These are phyloP conservation scores for Lithosia quadra DNA, from an alignment of 2,888 invertebrate species.

Conservation along the genomic window DNA sequence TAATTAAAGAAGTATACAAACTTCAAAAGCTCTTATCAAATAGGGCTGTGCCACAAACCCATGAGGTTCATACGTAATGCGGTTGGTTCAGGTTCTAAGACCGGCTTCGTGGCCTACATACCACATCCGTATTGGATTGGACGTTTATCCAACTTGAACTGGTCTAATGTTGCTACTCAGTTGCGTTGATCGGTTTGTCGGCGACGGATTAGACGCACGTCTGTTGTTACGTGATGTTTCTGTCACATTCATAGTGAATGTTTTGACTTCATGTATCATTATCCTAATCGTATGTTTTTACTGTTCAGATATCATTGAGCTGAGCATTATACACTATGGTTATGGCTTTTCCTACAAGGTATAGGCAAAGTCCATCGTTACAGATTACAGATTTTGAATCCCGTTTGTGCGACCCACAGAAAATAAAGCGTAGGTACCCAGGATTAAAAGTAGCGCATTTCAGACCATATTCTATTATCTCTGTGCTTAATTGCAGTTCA, in stretches of 20 bases:
- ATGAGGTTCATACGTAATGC: constrained; percentile 10
- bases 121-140: constrained; percentile 49
- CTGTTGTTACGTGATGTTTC: constrained; percentile 18
- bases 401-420: too few relatives aligned
- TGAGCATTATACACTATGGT: too few relatives aligned
- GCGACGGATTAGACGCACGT: constrained; percentile 35
- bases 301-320: too few relatives aligned
- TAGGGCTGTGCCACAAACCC: constrained; percentile 14
- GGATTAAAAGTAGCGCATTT: too few relatives aligned
- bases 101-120: constrained; percentile 49
- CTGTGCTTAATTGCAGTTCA: too few relatives aligned
- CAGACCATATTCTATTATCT: too few relatives aligned
- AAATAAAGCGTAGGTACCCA: too few relatives aligned
- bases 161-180: constrained; percentile 29
- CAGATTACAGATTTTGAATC: too few relatives aligned
- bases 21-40: constrained; percentile 12
- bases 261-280: neutral
- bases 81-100: constrained; percentile 32
- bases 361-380: too few relatives aligned
- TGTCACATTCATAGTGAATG: neutral
- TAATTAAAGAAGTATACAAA: neutral
- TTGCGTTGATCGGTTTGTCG: constrained; percentile 25
- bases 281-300: neutral
- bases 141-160: constrained; percentile 48
- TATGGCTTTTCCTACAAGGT: too few relatives aligned